Conservation (phyloP, 1,140 invertebrate species). For the Holotrichia oblita region DNA sequence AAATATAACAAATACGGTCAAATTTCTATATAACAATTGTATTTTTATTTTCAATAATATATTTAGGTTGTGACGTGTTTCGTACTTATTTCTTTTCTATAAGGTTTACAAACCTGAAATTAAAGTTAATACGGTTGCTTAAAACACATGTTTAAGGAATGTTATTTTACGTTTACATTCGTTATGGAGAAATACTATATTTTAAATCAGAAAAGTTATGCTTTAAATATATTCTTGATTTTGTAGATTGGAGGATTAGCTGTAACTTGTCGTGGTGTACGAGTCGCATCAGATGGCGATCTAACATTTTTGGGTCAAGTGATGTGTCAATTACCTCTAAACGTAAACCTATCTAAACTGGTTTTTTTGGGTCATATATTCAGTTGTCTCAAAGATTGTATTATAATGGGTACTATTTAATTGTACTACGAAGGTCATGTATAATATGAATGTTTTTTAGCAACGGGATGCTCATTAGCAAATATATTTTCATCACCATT, state of each 20-base stretch:
- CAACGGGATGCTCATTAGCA: slow-evolving; percentile 82
- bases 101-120: no score
- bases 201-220: no score
- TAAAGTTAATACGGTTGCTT: no score
- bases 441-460: slow-evolving; percentile 61
- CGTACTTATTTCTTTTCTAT: no score
- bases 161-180: no score
- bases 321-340: slow-evolving; percentile 84
- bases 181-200: no score
- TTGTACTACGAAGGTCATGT: neutral
- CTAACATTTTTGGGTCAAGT: slow-evolving; percentile 87
- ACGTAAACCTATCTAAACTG: slow-evolving; percentile 83
- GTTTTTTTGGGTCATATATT: slow-evolving; percentile 90
- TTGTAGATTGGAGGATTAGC: slow-evolving; percentile 72
- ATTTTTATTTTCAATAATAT: no score
- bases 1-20: no score
- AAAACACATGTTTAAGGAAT: no score
- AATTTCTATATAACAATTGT: no score
- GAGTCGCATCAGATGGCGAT: slow-evolving; percentile 80
- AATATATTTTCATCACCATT: slow-evolving; percentile 83
- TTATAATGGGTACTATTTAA: slow-evolving; percentile 81
- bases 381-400: slow-evolving; percentile 82
- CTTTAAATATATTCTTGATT: no score
- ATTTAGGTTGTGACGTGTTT: no score
- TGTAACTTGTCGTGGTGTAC: slow-evolving; percentile 65